phyloP scores from a whole-genome alignment of 2,797 vertebrate species.

The Poecilia wingei region DNA sequence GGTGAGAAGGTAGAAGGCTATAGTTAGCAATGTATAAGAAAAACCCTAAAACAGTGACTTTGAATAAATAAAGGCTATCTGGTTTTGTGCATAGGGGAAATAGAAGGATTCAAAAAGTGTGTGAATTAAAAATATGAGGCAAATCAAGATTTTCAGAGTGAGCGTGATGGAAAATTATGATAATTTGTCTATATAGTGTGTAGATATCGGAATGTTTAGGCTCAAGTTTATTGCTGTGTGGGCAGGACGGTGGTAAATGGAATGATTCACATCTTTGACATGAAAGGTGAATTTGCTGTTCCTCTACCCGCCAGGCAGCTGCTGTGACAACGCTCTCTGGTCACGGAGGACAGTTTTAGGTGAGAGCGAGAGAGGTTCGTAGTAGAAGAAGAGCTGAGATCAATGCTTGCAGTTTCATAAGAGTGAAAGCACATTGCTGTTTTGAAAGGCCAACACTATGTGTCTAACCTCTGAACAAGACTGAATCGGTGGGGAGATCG shows the following conservation, averaged over 20 bases:
- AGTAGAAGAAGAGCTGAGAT: constrained; percentile 31
- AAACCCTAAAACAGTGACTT: neutral
- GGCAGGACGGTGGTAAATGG: constrained; percentile 31
- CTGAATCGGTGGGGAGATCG: neutral
- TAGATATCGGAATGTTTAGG: constrained; percentile 3
- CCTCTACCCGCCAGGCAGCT: constrained; percentile 26
- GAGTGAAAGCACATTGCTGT: neutral
- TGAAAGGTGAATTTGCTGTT: constrained; percentile 46
- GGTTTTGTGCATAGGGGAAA: neutral
- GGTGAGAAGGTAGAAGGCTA: neutral
- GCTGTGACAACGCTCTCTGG: neutral
- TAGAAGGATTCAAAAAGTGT: neutral
- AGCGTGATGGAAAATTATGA: constrained; percentile 25
- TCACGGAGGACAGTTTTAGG: constrained; percentile 7
- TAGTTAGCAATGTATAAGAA: neutral
- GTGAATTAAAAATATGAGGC: neutral
- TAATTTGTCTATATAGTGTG: neutral
- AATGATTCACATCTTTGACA: constrained; percentile 5
- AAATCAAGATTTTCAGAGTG: constrained; percentile 29
- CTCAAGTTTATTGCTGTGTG: constrained; percentile 25
- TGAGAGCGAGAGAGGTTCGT: neutral
- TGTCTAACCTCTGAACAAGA: neutral
- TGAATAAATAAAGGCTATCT: neutral
- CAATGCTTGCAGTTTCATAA: constrained; percentile 14
- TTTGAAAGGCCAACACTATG: neutral